Conservation (phyloP, 2,888 invertebrate species). For the Phlogophora meticulosa region DNA sequence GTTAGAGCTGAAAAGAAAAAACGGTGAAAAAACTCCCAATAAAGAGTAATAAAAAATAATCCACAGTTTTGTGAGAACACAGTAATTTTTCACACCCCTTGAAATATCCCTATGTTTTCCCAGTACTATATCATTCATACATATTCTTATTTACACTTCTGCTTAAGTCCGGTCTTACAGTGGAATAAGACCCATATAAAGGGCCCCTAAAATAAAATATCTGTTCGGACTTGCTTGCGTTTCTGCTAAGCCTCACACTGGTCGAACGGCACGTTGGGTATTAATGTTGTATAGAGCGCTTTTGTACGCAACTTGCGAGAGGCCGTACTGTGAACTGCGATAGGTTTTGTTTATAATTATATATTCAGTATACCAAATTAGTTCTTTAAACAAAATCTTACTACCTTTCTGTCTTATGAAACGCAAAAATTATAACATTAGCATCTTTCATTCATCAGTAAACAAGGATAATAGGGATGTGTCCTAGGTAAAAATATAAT, state of each 20-base stretch:
- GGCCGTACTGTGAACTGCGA: neutral
- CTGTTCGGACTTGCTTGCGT: conserved; percentile 65
- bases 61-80: too few species aligned
- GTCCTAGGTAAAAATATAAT: too few species aligned
- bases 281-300: conserved; percentile 11
- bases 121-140: conserved; percentile 11
- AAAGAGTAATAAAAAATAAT: neutral
- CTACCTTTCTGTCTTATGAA: too few species aligned
- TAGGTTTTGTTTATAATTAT: neutral
- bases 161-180: conserved; percentile 42
- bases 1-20: too few species aligned
- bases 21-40: neutral
- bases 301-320: neutral
- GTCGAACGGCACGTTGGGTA: conserved; percentile 17
- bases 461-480: too few species aligned
- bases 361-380: too few species aligned
- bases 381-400: too few species aligned
- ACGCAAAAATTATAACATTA: too few species aligned
- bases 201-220: conserved; percentile 63
- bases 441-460: too few species aligned
- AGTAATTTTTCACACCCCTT: neutral
- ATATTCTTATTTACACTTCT: conserved; percentile 55
- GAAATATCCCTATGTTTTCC: conserved; percentile 13
- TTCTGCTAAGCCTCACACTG: conserved; percentile 64
- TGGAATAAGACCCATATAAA: conserved; percentile 43